Evolutionary conservation across 2,888 invertebrate species (phyloP).

Genomic region (Leucania comma): DNA sequence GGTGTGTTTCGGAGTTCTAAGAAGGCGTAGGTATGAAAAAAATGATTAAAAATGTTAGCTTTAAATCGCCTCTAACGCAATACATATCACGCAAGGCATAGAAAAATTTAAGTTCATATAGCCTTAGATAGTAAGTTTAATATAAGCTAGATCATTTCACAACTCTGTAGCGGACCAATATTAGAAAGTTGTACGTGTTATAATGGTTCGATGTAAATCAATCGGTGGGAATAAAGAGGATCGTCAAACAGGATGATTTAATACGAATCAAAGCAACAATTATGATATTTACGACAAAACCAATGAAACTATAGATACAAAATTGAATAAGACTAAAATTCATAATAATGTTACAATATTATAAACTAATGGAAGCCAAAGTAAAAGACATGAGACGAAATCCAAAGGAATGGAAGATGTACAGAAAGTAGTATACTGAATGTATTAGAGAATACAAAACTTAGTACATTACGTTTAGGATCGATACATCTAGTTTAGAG

Average conservation of each 20-base stretch:
- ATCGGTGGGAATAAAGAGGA: slow-evolving; percentile 42
- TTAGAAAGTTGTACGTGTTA: slow-evolving; percentile 90
- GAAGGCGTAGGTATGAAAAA: slow-evolving; percentile 71
- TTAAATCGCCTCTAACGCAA: slow-evolving; percentile 88
- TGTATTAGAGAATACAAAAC: slow-evolving; percentile 81
- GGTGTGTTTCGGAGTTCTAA: slow-evolving; percentile 67
- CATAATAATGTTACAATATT: slow-evolving; percentile 45
- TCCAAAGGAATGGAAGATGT: slow-evolving; percentile 66
- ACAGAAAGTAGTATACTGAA: slow-evolving; percentile 80
- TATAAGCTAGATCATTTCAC: slow-evolving; percentile 88
- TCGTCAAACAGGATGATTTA: slow-evolving; percentile 39
- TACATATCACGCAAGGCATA: slow-evolving; percentile 90
- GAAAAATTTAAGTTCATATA: slow-evolving; percentile 87
- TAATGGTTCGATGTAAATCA: slow-evolving; percentile 75
- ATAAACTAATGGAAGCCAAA: slow-evolving; percentile 35
- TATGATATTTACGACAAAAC: slow-evolving; percentile 32
- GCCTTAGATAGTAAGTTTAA: slow-evolving; percentile 82
- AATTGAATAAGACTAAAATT: slow-evolving; percentile 55
- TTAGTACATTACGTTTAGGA: slow-evolving; percentile 81
- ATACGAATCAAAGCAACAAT: slow-evolving; percentile 37
- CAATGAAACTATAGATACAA: slow-evolving; percentile 50
- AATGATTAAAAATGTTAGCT: slow-evolving; percentile 79
- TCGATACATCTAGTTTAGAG: slow-evolving; percentile 84
- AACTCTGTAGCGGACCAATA: slow-evolving; percentile 90
- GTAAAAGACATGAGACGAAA: slow-evolving; percentile 42